Percentiles rank a stretch among this genome's conserved stretches.
Evolutionary conservation across 2,888 invertebrate species (phyloP).

Genomic region (Lepidocyrtinus sp.): DNA sequence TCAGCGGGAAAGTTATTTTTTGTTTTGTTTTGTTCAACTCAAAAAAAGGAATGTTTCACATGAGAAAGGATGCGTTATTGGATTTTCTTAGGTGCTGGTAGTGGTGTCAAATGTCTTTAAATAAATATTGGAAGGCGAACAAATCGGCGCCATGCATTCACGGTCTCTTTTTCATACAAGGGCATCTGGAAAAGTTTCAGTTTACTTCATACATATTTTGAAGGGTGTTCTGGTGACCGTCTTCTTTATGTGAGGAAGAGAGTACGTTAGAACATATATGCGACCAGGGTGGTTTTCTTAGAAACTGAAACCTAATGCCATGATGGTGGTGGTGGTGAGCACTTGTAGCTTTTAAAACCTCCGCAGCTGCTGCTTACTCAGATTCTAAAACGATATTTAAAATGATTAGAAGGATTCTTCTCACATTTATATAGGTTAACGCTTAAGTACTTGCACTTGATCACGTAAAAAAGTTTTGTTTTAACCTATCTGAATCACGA

Average conservation of each 20-base stretch:
- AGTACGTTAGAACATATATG: not conserved
- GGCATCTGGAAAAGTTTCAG: slow-evolving; percentile 34
- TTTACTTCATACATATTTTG: slow-evolving; percentile 22
- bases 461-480: no score
- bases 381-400: no score
- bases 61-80: not conserved
- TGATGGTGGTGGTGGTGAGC: slow-evolving; percentile 42
- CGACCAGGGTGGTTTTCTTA: slow-evolving; percentile 49
- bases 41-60: slow-evolving; percentile 4
- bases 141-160: slow-evolving; percentile 51
- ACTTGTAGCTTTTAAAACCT: not conserved
- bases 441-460: no score
- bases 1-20: no score
- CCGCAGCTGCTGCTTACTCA: no score
- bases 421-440: no score
- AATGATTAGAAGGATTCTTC: no score
- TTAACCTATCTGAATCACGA: no score
- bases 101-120: slow-evolving; percentile 54
- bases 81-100: slow-evolving; percentile 23
- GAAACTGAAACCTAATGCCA: slow-evolving; percentile 55
- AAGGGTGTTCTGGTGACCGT: not conserved
- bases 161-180: not conserved
- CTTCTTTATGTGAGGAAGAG: slow-evolving; percentile 18
- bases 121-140: slow-evolving; percentile 46
- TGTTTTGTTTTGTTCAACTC: not conserved